Conservation (phyloP, 2,888 invertebrate genomes). For the Polydrusus cervinus region DNA sequence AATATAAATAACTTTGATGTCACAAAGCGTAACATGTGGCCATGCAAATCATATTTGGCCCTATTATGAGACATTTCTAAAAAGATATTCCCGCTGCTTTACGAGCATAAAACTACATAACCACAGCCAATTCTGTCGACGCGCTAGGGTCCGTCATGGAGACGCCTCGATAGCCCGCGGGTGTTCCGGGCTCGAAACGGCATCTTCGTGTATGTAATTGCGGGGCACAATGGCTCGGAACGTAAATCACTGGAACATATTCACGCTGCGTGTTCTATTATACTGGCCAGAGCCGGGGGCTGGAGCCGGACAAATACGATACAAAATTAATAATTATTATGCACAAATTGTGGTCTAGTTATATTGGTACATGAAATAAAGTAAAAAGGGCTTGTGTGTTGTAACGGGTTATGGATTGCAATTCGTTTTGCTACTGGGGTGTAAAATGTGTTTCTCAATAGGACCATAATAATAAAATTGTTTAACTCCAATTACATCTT, state of each 20-base stretch:
- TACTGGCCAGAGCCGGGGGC: constrained; percentile 29
- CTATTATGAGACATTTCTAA: constrained; percentile 28
- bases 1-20: constrained; percentile 3
- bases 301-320: constrained; percentile 14
- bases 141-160: constrained; percentile 32
- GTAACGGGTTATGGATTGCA: background rate
- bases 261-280: constrained; percentile 44
- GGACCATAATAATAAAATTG: too few relatives aligned
- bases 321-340: constrained; percentile 24
- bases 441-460: too few relatives aligned
- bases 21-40: constrained; percentile 18
- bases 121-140: constrained; percentile 37
- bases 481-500: too few relatives aligned
- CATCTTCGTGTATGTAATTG: constrained; percentile 54
- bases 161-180: constrained; percentile 46
- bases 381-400: background rate
- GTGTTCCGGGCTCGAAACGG: constrained; percentile 38
- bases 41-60: constrained; percentile 44
- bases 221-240: constrained; percentile 48
- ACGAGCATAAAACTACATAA: constrained; percentile 44
- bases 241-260: constrained; percentile 50
- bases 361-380: background rate
- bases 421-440: too few relatives aligned
- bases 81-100: constrained; percentile 45
- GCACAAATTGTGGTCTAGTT: background rate